Evolutionary conservation across 2,888 invertebrate genomes (phyloP), one percentile per base, ranked within the genome.

Genomic region (Alcis repandata): DNA sequence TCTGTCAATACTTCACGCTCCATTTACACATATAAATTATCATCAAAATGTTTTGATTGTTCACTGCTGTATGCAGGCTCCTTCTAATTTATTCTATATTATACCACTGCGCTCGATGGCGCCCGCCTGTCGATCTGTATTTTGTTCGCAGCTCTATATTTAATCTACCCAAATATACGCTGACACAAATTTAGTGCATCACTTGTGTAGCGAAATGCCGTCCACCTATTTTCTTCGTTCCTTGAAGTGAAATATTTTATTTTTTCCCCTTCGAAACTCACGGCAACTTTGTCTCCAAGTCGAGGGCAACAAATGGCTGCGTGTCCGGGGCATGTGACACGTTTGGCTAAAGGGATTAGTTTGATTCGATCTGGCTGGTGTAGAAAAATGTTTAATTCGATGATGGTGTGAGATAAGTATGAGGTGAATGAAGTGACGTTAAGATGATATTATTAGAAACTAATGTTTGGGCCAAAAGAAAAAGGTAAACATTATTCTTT

Each of bases 181-280:
- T 27, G 6, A 4, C 6, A 2, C 27, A 2, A 27, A 4, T 27
- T 27, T 27, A 6, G 27, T 6, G 27, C 27, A 27, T 40, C 13
- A 40, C 6, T 6, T 13, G 38, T 38, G n/a, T 17, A n/a, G 9
- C 10, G n/a, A 43, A 43, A 13, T 15, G 0, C 33, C 8, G 13
- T 33, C 15, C 13, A n/a, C n/a, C 1, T 51, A 36, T 13, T 49
- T 33, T 19, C 6, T 51, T 51, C 19, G 13, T 38, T 8, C 32
- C 61, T 80, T 86, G 84, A 82, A 77, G 86, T 87, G 86, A 88
- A 89, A 90, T 90, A 90, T 91, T 86, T 86, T 90, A 89, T 89
- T 90, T 89, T 89, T 90, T 86, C 79, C 83, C 84, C 80, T 82
- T 78, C 79, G 73, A 60, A 68, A 71, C 72, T 77, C 80, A 79